Conservation (phyloP, 2,113 vertebrate genomes). For the Toxostoma redivivum region DNA sequence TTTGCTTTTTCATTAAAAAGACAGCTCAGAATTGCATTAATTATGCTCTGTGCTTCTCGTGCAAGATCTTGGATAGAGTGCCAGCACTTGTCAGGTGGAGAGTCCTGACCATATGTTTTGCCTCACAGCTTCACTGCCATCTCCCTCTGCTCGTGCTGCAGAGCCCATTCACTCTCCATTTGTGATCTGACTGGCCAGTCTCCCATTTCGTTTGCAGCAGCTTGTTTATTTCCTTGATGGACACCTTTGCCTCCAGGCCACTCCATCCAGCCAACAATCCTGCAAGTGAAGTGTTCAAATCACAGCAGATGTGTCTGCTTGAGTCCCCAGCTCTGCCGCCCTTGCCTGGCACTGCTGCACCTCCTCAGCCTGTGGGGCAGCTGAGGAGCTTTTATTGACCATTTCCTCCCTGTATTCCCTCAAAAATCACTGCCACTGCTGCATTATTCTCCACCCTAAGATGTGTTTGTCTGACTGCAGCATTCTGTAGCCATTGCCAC, state of each 20-base stretch:
- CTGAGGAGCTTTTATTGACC: neutral
- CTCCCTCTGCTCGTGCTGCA: neutral
- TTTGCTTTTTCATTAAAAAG: neutral
- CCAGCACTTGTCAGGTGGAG: neutral
- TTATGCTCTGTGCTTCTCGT: neutral
- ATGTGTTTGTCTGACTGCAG: neutral
- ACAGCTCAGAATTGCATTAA: neutral
- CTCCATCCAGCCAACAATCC: neutral
- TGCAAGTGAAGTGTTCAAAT: neutral
- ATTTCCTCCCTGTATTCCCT: neutral
- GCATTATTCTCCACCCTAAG: rapidly evolving
- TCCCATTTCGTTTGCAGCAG: neutral
- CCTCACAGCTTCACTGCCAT: neutral
- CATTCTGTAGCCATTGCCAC: neutral
- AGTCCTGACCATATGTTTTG: neutral
- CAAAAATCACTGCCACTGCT: neutral
- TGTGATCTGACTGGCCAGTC: neutral
- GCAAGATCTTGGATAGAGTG: neutral
- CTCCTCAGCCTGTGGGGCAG: neutral
- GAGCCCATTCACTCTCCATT: neutral
- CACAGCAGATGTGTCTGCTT: neutral
- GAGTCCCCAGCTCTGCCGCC: neutral
- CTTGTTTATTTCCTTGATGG: neutral
- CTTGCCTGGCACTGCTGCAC: neutral
- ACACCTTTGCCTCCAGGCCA: neutral